phyloP scores from a whole-genome alignment of 2,888 invertebrate species.

The Serripes groenlandicus region DNA sequence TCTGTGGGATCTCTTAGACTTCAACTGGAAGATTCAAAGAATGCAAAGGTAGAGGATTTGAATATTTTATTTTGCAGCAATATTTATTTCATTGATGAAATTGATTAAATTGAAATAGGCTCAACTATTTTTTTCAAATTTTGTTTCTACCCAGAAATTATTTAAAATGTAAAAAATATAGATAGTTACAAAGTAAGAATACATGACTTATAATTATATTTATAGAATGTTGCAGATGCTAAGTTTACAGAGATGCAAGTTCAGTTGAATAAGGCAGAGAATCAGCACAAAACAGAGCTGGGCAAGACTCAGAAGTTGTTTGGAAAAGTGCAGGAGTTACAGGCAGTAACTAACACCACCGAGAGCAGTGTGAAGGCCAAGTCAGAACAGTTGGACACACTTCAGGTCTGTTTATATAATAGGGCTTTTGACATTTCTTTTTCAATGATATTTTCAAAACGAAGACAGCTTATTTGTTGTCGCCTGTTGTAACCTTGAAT shows the following conservation, averaged over 20 bases:
- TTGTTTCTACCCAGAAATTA: no score
- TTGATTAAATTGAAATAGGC: no score
- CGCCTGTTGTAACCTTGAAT: no score
- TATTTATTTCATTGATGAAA: no score
- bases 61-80: no score
- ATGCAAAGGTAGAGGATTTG: conserved; percentile 79
- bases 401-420: conserved; percentile 77
- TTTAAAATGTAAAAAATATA: no score
- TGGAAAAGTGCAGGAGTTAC: conserved; percentile 71
- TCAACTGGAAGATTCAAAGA: conserved; percentile 75
- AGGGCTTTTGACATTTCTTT: no score
- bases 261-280: conserved; percentile 69
- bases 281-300: conserved; percentile 70
- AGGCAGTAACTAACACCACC: conserved; percentile 68
- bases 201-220: neutral
- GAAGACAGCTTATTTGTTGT: no score
- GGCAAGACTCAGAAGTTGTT: conserved; percentile 70
- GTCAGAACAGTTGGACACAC: conserved; percentile 76
- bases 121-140: no score
- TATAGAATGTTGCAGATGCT: conserved; percentile 73
- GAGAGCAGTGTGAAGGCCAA: conserved; percentile 71
- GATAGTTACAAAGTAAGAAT: no score
- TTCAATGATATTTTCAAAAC: no score
- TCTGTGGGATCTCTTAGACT: conserved; percentile 74
- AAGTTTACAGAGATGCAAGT: conserved; percentile 66